Evolutionary conservation across 2,113 vertebrate genomes (phyloP).

Genomic region (Tursiops truncatus): DNA sequence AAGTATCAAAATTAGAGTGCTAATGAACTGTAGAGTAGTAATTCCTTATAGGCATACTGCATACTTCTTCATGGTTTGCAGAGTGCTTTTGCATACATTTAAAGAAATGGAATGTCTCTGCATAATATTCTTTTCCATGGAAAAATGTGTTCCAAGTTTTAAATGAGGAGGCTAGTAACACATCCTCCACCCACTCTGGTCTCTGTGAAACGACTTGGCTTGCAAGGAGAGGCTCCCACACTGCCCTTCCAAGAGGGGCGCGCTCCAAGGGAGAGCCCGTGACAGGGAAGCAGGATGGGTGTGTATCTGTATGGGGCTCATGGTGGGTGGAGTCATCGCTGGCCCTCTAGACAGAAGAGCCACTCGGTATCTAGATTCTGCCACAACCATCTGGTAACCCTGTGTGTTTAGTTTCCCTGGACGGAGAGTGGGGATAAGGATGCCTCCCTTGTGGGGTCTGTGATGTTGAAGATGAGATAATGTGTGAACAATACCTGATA

Average conservation of each 20-base stretch:
- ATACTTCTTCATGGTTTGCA: constrained; percentile 46
- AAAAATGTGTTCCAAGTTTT: constrained; percentile 64
- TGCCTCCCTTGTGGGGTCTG: not conserved
- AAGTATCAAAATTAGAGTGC: constrained; percentile 32
- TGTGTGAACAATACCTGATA: not conserved
- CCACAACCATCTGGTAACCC: not conserved
- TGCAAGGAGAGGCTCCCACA: not conserved
- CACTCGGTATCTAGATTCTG: not conserved
- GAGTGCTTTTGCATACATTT: constrained; percentile 62
- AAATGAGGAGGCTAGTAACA: constrained; percentile 40
- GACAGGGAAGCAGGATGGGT: not conserved
- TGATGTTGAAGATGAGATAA: not conserved
- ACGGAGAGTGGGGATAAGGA: not conserved
- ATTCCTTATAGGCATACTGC: constrained; percentile 59
- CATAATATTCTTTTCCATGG: constrained; percentile 62
- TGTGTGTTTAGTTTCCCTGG: not conserved
- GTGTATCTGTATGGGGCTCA: not conserved
- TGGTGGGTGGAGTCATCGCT: not conserved
- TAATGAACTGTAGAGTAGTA: constrained; percentile 61
- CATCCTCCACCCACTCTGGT: constrained; percentile 52
- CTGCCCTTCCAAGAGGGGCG: not conserved
- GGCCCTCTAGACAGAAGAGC: not conserved
- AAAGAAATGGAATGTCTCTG: constrained; percentile 1
- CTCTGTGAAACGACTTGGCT: constrained; percentile 35
- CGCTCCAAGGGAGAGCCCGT: not conserved